Conservation (phyloP, 2,888 invertebrate genomes). For the Nymphalis urticae region DNA sequence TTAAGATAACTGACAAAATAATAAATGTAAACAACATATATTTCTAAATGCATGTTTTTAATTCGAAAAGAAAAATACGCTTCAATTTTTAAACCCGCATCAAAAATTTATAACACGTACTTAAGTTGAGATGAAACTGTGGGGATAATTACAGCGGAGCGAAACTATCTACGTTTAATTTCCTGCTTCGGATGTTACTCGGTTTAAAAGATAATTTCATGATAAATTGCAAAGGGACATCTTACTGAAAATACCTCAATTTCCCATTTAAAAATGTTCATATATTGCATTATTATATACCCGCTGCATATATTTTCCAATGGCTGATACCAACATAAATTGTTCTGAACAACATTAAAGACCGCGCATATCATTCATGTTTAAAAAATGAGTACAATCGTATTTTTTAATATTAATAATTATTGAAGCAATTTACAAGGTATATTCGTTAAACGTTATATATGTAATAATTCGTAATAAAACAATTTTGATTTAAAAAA, state of each 20-base stretch:
- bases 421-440: too few species aligned
- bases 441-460: too few species aligned
- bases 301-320: slow-evolving; percentile 15
- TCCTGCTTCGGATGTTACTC: slow-evolving; percentile 17
- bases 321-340: slow-evolving; percentile 10
- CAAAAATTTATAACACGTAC: slow-evolving; percentile 10
- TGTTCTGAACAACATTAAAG: slow-evolving; percentile 16
- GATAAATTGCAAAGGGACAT: slow-evolving; percentile 17
- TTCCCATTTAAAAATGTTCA: slow-evolving; percentile 7
- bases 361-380: slow-evolving; percentile 12
- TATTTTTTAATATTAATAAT: too few species aligned
- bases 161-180: slow-evolving; percentile 21
- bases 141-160: slow-evolving; percentile 16
- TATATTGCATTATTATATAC: slow-evolving; percentile 15
- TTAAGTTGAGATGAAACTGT: slow-evolving; percentile 4
- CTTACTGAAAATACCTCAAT: slow-evolving; percentile 20
- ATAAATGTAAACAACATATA: not conserved
- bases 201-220: slow-evolving; percentile 14
- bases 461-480: too few species aligned
- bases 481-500: too few species aligned
- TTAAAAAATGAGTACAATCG: not conserved
- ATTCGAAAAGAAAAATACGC: not conserved
- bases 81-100: not conserved
- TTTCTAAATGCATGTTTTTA: not conserved
- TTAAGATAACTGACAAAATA: too few species aligned